Percentiles rank a stretch among this genome's conserved stretches.
Conservation (phyloP, 2,888 invertebrate species). For the Creontiades dilutus region DNA sequence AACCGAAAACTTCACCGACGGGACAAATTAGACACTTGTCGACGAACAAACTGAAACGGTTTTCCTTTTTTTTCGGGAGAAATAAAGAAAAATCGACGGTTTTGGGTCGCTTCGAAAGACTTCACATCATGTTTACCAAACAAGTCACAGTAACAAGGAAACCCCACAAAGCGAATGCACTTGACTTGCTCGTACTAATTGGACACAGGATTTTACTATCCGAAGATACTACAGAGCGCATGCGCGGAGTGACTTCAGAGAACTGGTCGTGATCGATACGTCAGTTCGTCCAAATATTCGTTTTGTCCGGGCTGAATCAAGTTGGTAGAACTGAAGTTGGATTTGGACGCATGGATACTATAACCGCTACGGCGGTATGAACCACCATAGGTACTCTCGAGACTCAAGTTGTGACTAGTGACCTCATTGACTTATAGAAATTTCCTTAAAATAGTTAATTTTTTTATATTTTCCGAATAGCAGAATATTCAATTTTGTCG, state of each 20-base stretch:
- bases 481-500: no score
- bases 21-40: neutral
- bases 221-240: conserved; percentile 56
- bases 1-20: neutral
- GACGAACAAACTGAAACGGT: no score
- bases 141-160: conserved; percentile 57
- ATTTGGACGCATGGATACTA: no score
- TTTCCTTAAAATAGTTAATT: no score
- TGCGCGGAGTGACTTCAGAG: conserved; percentile 5
- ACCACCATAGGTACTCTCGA: no score
- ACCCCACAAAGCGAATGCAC: conserved; percentile 65
- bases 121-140: conserved; percentile 67
- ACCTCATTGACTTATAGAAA: no score
- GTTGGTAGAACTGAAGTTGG: neutral
- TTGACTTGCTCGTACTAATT: conserved; percentile 67
- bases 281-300: conserved; percentile 15
- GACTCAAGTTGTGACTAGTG: no score
- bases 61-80: neutral
- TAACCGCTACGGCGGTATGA: no score
- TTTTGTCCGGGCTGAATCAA: neutral
- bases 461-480: no score
- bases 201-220: conserved; percentile 55
- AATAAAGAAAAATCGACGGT: neutral
- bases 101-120: neutral
- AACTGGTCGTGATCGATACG: conserved; percentile 53